Conservation (phyloP, 30 jellyfish, hydroid and myxozoan genomes). For the Aurelia aurita region DNA sequence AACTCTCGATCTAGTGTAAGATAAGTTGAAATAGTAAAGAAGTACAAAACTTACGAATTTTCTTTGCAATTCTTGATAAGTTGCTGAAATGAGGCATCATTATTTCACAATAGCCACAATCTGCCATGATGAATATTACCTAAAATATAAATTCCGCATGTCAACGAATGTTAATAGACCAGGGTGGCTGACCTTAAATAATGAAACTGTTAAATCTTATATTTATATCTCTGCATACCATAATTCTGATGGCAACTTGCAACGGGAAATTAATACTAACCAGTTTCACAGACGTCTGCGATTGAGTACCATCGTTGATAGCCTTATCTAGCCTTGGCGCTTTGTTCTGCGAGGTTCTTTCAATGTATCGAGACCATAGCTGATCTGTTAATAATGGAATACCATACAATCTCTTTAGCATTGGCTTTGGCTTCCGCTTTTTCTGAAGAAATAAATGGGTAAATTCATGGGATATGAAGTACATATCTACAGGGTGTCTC, state of each 20-base stretch:
- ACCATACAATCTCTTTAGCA: slow-evolving; percentile 17
- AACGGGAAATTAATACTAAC: no score
- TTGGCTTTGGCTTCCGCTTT: not conserved
- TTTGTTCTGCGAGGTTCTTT: slow-evolving; percentile 10
- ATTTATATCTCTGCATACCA: no score
- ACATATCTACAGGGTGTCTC: not conserved
- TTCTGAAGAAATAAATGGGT: not conserved
- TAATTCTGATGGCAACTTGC: no score
- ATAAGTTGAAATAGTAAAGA: no score
- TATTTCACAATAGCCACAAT: slow-evolving; percentile 69
- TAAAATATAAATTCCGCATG: not conserved
- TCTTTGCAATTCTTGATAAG: slow-evolving; percentile 10
- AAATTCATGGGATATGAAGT: no score
- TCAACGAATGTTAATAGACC: not conserved
- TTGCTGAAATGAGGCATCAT: slow-evolving; percentile 62
- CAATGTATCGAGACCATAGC: slow-evolving; percentile 55
- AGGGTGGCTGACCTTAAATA: no score
- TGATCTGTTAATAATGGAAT: slow-evolving; percentile 52
- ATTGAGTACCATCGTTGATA: no score
- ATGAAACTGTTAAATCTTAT: no score
- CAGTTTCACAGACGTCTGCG: no score
- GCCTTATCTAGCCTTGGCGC: not conserved
- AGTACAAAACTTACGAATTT: slow-evolving; percentile 29
- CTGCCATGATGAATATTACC: slow-evolving; percentile 77
- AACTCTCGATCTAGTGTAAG: no score